Evolutionary conservation across 2,113 vertebrate species (phyloP).

Genomic region (Sphaerodactylus townsendi): DNA sequence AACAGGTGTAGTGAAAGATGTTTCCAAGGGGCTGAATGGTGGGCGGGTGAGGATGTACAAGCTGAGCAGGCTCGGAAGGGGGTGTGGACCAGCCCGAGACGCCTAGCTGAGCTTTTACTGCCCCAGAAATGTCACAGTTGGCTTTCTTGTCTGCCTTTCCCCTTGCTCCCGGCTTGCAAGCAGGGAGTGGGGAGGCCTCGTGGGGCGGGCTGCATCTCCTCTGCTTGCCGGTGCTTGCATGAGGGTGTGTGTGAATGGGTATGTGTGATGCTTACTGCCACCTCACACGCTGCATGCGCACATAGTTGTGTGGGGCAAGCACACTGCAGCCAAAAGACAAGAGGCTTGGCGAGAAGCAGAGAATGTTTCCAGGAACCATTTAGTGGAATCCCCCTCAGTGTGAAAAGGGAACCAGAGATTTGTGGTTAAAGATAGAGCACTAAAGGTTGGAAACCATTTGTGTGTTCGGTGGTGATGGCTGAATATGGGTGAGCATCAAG

Average conservation of each 20-base stretch:
- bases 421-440: too few species aligned
- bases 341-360: background rate
- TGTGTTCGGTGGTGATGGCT: too few species aligned
- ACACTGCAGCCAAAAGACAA: background rate
- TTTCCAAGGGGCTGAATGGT: slow-evolving; percentile 16
- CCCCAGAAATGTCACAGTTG: slow-evolving; percentile 40
- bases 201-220: background rate
- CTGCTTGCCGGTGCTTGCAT: slow-evolving; percentile 47
- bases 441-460: too few species aligned
- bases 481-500: too few species aligned
- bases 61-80: slow-evolving; percentile 43
- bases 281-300: background rate
- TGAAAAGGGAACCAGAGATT: too few species aligned
- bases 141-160: slow-evolving; percentile 50
- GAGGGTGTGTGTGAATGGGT: background rate
- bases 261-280: background rate
- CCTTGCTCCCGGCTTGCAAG: slow-evolving; percentile 38
- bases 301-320: background rate
- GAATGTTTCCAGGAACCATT: background rate
- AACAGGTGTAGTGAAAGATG: slow-evolving; percentile 21
- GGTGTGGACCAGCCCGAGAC: slow-evolving; percentile 3
- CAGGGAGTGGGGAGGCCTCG: slow-evolving; percentile 46
- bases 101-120: slow-evolving; percentile 39
- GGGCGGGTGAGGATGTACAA: slow-evolving; percentile 42
- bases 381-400: too few species aligned